Percentiles rank a stretch among this genome's conserved stretches.
These are phyloP conservation scores for Ditylenchus weischeri DNA, from an alignment of 2,888 invertebrate genomes.

Conservation along the genomic window DNA sequence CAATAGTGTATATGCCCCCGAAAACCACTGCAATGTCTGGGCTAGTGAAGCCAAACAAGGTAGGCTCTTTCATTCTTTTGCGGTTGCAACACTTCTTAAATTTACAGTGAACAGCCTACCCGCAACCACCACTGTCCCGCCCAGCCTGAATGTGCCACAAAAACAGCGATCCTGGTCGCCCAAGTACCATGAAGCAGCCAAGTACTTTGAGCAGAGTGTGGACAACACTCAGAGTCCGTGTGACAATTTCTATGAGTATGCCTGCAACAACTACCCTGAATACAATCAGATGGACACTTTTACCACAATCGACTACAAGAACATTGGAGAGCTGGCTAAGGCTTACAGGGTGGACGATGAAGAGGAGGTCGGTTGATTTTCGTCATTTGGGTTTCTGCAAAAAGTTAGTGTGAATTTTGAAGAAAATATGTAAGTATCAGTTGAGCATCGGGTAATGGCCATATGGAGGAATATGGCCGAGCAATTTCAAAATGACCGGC, in stretches of 20 bases:
- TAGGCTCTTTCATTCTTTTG: background rate
- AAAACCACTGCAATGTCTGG: conserved; percentile 52
- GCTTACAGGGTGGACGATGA: background rate
- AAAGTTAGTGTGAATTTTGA: too few relatives aligned
- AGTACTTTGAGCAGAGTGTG: conserved; percentile 15
- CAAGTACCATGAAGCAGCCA: conserved; percentile 19
- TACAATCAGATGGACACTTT: conserved; percentile 14
- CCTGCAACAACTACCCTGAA: conserved; percentile 35
- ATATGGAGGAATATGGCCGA: too few relatives aligned
- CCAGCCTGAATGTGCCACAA: conserved; percentile 15
- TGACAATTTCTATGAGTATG: conserved; percentile 50
- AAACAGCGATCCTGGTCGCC: background rate
- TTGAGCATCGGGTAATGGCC: too few relatives aligned
- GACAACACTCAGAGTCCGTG: conserved; percentile 41
- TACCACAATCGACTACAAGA: conserved; percentile 7
- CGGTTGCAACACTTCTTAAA: background rate
- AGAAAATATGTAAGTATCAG: too few relatives aligned
- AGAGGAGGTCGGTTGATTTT: background rate
- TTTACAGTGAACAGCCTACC: conserved; percentile 7
- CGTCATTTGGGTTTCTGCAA: too few relatives aligned
- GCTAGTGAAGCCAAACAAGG: conserved; percentile 10
- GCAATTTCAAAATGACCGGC: too few relatives aligned
- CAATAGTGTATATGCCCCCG: conserved; percentile 43
- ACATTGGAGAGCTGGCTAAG: conserved; percentile 3
- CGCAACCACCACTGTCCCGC: background rate